Conservation (phyloP, 2,797 vertebrate genomes). For the Balearica regulorum region DNA sequence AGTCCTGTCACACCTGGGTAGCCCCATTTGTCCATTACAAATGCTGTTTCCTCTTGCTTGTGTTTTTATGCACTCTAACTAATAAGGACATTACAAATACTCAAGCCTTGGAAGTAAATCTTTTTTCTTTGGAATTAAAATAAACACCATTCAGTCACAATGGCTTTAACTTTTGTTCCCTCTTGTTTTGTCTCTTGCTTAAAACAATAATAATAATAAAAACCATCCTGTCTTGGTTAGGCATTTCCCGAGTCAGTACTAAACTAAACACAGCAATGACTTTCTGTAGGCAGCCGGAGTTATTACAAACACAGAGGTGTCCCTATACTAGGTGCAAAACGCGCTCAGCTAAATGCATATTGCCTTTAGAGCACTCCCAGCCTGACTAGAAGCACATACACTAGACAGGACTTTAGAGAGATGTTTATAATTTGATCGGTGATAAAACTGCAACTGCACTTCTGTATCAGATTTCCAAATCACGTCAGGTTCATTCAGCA, state of each 20-base stretch:
- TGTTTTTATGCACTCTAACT: background rate
- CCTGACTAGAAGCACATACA: background rate
- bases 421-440: background rate
- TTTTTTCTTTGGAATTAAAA: background rate
- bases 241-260: background rate
- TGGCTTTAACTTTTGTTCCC: background rate
- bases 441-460: background rate
- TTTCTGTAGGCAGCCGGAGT: background rate
- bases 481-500: background rate
- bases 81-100: background rate
- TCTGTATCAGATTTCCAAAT: background rate
- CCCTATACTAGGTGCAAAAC: background rate
- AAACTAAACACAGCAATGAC: background rate
- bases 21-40: background rate
- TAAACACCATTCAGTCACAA: background rate
- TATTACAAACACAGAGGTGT: background rate
- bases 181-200: conserved; percentile 32
- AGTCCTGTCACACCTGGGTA: background rate
- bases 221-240: background rate
- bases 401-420: background rate
- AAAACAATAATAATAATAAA: background rate
- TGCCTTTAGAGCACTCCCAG: background rate
- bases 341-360: background rate
- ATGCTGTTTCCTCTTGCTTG: background rate
- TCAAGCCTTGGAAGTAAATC: background rate